Percentiles rank a stretch among this genome's conserved stretches.
Conservation (phyloP, 2,113 vertebrate genomes). For the Mugil cephalus region DNA sequence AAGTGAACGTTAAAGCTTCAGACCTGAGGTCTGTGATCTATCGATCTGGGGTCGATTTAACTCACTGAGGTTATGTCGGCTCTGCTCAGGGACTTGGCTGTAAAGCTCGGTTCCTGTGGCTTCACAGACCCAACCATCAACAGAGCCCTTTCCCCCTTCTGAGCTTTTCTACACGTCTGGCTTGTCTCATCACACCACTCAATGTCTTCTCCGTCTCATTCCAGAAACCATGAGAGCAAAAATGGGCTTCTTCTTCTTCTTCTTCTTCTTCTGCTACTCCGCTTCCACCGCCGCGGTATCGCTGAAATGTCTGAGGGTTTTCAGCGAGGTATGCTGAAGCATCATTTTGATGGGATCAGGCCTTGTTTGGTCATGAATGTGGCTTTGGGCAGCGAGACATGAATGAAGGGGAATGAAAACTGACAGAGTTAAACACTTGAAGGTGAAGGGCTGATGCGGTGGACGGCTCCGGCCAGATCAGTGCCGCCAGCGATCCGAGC, state of each 20-base stretch:
- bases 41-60: conserved; percentile 58
- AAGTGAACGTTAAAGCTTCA: conserved; percentile 14
- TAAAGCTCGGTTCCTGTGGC: conserved; percentile 74
- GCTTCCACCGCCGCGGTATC: conserved; percentile 43
- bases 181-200: conserved; percentile 60
- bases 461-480: conserved; percentile 34
- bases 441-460: conserved; percentile 44
- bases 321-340: conserved; percentile 46
- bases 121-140: conserved; percentile 59
- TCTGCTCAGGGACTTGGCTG: conserved; percentile 76
- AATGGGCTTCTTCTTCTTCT: conserved; percentile 32
- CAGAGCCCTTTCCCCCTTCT: conserved; percentile 46
- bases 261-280: conserved; percentile 25
- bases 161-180: conserved; percentile 68
- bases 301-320: conserved; percentile 41
- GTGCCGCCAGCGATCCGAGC: conserved; percentile 25
- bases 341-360: conserved; percentile 56
- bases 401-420: conserved; percentile 62
- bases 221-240: conserved; percentile 29
- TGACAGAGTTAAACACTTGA: conserved; percentile 65
- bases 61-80: conserved; percentile 53
- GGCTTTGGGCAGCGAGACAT: conserved; percentile 58
- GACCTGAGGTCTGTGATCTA: conserved; percentile 52
- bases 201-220: conserved; percentile 24
- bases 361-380: conserved; percentile 74